Conservation (phyloP, 2,797 vertebrate genomes). For the Mallotus villosus region DNA sequence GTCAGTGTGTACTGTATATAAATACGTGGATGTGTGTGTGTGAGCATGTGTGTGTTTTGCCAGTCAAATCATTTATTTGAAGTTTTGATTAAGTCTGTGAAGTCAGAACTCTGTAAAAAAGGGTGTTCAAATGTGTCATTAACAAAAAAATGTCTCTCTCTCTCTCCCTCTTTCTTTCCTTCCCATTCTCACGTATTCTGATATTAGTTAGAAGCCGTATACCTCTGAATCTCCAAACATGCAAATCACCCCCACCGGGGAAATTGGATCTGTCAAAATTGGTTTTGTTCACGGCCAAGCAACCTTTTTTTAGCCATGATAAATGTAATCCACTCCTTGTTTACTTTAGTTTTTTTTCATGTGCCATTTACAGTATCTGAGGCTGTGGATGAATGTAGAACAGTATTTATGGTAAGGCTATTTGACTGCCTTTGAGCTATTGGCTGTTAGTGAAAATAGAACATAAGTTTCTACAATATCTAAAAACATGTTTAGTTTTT, state of each 20-base stretch:
- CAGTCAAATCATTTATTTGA: constrained; percentile 74
- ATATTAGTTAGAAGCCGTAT: constrained; percentile 13
- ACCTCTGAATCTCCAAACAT: constrained; percentile 58
- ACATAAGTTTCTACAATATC: neutral
- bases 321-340: constrained; percentile 20
- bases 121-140: constrained; percentile 67
- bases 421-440: neutral
- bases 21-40: constrained; percentile 38
- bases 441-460: neutral
- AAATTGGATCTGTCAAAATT: constrained; percentile 68
- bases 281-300: constrained; percentile 61
- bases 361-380: constrained; percentile 33
- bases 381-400: constrained; percentile 28
- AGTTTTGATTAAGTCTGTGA: constrained; percentile 75
- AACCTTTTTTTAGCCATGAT: constrained; percentile 53
- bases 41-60: constrained; percentile 44
- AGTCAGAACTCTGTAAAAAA: constrained; percentile 68
- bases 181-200: constrained; percentile 8
- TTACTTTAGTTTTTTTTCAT: neutral
- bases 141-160: constrained; percentile 43
- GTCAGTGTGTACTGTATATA: constrained; percentile 49
- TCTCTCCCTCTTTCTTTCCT: neutral
- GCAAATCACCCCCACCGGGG: constrained; percentile 65
- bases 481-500: constrained; percentile 30
- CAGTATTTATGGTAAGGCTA: neutral